These are phyloP conservation scores for Calameuta filiformis DNA, from an alignment of 2,888 invertebrate genomes.

Conservation along the genomic window DNA sequence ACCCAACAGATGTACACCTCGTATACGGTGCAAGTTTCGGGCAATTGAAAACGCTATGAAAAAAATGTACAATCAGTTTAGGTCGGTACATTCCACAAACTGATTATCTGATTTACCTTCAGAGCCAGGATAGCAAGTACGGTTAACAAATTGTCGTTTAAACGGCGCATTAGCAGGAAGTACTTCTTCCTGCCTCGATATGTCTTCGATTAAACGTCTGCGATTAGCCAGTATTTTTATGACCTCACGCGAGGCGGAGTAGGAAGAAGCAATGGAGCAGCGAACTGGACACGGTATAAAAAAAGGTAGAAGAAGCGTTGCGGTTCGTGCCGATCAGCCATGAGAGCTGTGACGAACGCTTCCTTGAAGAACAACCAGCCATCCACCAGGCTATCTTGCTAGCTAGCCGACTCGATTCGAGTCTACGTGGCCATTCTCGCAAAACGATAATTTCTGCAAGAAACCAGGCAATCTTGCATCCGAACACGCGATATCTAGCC, in stretches of 20 bases:
- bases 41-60: background rate
- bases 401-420: background rate
- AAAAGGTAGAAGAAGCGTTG: background rate
- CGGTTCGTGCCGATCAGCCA: conserved; percentile 5
- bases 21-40: background rate
- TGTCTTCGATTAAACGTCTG: background rate
- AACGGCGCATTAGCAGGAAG: background rate
- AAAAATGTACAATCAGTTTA: background rate
- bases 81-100: background rate
- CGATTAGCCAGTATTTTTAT: conserved; percentile 2
- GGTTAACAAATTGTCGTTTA: background rate
- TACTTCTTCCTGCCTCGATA: background rate
- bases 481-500: background rate
- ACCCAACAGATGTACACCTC: no score
- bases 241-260: background rate
- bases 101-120: background rate
- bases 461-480: conserved; percentile 9
- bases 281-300: background rate
- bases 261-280: background rate
- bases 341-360: conserved; percentile 13
- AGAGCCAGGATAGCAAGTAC: background rate
- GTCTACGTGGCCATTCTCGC: conserved; percentile 8
- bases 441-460: conserved; percentile 21
- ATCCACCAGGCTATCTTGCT: background rate
- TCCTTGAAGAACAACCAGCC: conserved; percentile 10